Evolutionary conservation across 2,888 invertebrate genomes (phyloP), one percentile per base, ranked within the genome.

Genomic region (Cyaniris semiargus): DNA sequence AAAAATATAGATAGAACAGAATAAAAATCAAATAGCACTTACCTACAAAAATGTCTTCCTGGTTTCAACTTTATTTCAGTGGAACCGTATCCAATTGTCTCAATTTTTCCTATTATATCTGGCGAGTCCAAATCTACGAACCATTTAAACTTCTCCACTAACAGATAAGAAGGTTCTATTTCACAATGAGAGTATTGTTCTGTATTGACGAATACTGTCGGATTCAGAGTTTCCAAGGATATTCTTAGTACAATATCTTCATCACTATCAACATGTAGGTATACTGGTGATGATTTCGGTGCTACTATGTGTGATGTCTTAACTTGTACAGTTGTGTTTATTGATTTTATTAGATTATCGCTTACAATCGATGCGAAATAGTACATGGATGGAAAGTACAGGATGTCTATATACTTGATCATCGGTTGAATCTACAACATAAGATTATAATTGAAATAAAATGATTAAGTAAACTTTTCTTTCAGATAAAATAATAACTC

Each of bases 21-120:
- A 18, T 34, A n/a, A 18, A 7, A 38, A 8, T 13, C 0, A 34
- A 13, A 8, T 4, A 38, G 5, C 6, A 72, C 71, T 75, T 77
- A 91, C 93, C 93, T 90, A 83, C 89, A 93, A 83, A 86, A 87
- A 85, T 94, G 92, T 83, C 93, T 88, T 58, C 93, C 93, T 0
- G 92, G 91, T 1, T 79, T 72, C 79, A 93, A 87, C 0, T 79
- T 79, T 0, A 91, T 81, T 81, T 92, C 88, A 27, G 88, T 83
- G 3, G 88, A 81, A 76, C 87, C 85, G 78, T 92, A 93, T 0
- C 89, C 88, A 60, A 83, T 81, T 0, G 93, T 90, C 18, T 81
- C 78, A 0, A 92, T 71, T 84, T 82, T 92, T 0, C 85, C 89
- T 56, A 87, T 88, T 0, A 86, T 84, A 1, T 80, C 76, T 0